These are phyloP conservation scores for Pangasius krempfi DNA, from an alignment of 2,797 vertebrate genomes.

Conservation along the genomic window DNA sequence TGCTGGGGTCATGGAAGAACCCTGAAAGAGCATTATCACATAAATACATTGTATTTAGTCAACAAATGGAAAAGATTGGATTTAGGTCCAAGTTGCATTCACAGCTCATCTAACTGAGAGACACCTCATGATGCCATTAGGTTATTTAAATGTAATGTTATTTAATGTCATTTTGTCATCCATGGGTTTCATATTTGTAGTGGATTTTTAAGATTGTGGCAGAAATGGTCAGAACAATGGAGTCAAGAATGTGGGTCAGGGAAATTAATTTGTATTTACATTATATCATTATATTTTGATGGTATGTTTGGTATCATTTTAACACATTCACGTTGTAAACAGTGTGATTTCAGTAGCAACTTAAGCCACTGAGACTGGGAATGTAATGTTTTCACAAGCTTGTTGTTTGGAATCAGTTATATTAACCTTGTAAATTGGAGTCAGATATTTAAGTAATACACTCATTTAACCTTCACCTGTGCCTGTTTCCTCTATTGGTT, in stretches of 20 bases:
- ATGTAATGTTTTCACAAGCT: not conserved
- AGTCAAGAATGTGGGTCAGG: not conserved
- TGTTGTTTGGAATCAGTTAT: not conserved
- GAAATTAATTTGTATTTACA: not conserved
- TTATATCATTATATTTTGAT: not conserved
- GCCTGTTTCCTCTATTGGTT: not conserved
- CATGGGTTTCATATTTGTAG: not conserved
- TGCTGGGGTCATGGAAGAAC: conserved; percentile 68
- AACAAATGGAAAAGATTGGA: conserved; percentile 2
- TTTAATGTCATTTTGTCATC: conserved; percentile 2
- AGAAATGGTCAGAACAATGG: not conserved
- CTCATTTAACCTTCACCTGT: not conserved
- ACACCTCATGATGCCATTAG: not conserved
- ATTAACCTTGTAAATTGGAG: not conserved
- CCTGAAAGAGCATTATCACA: conserved; percentile 56
- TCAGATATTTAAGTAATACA: not conserved
- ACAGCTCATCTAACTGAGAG: not conserved
- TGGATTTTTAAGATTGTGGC: not conserved
- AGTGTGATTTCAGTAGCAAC: not conserved
- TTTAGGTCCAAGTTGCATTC: not conserved
- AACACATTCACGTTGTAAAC: not conserved
- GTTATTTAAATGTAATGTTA: not conserved
- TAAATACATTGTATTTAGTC: not conserved
- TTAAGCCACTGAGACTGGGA: not conserved
- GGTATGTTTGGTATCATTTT: not conserved